Percentiles rank a stretch among this genome's conserved stretches.
These are phyloP conservation scores for Ceryle rudis DNA, from an alignment of 2,797 vertebrate genomes.

Conservation along the genomic window DNA sequence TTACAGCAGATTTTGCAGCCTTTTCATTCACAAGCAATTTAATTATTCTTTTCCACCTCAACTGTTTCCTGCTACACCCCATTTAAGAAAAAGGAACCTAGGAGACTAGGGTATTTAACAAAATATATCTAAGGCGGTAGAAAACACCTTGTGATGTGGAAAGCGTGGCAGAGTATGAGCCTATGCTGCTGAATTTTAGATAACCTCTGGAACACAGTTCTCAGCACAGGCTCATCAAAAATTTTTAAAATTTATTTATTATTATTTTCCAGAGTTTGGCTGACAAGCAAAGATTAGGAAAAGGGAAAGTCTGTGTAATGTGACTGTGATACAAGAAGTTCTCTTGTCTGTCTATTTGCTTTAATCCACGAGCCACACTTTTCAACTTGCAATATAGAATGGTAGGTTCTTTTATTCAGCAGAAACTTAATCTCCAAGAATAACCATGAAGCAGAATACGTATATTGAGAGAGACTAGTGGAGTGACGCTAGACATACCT, in stretches of 20 bases:
- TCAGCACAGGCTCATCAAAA: neutral
- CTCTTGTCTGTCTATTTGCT: neutral
- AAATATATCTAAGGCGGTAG: neutral
- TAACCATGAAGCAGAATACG: neutral
- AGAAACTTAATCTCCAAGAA: neutral
- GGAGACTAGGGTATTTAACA: neutral
- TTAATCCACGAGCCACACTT: neutral
- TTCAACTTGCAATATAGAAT: neutral
- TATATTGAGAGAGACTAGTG: neutral
- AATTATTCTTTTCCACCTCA: neutral
- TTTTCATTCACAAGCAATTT: neutral
- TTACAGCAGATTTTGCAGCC: neutral
- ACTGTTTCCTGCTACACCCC: neutral
- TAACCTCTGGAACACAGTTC: neutral
- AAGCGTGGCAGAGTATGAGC: neutral
- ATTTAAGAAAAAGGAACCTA: neutral
- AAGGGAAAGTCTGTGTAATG: neutral
- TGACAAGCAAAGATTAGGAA: neutral
- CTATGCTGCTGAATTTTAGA: neutral
- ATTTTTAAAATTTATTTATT: neutral
- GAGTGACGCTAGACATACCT: neutral
- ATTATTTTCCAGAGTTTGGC: neutral
- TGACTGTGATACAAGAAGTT: neutral
- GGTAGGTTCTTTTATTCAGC: neutral
- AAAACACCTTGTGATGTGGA: neutral